These are phyloP conservation scores for Chloebia gouldiae DNA, from an alignment of 2,113 vertebrate species.

Conservation along the genomic window DNA sequence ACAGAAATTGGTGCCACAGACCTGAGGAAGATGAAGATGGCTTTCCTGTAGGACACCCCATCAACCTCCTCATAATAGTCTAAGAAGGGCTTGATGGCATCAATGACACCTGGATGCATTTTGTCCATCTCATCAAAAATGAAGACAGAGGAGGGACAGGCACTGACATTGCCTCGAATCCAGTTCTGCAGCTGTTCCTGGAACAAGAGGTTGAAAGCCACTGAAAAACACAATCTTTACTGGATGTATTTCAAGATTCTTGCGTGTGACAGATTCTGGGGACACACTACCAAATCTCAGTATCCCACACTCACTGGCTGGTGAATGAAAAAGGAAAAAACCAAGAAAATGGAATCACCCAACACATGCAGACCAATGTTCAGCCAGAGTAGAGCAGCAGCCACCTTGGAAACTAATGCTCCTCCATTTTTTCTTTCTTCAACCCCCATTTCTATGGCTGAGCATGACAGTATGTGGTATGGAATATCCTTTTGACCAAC, in stretches of 20 bases:
- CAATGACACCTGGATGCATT: conserved; percentile 89
- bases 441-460: neutral
- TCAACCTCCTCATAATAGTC: conserved; percentile 88
- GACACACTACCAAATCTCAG: neutral
- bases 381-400: neutral
- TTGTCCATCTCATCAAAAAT: conserved; percentile 98
- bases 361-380: neutral
- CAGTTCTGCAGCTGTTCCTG: conserved; percentile 88
- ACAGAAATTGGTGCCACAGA: conserved; percentile 31
- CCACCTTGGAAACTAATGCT: neutral
- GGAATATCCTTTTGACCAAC: fast-evolving
- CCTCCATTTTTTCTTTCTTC: neutral
- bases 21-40: conserved; percentile 98
- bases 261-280: neutral
- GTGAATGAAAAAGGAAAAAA: neutral
- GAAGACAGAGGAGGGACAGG: conserved; percentile 86
- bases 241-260: neutral
- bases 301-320: neutral
- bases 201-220: neutral
- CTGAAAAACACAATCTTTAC: neutral
- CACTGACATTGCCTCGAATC: conserved; percentile 88
- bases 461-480: neutral
- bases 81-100: conserved; percentile 90
- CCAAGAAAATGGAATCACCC: neutral
- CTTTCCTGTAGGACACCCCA: conserved; percentile 85